Evolutionary conservation across 2,113 vertebrate genomes (phyloP), one percentile per base, ranked within the genome.

Genomic region (Egretta garzetta): DNA sequence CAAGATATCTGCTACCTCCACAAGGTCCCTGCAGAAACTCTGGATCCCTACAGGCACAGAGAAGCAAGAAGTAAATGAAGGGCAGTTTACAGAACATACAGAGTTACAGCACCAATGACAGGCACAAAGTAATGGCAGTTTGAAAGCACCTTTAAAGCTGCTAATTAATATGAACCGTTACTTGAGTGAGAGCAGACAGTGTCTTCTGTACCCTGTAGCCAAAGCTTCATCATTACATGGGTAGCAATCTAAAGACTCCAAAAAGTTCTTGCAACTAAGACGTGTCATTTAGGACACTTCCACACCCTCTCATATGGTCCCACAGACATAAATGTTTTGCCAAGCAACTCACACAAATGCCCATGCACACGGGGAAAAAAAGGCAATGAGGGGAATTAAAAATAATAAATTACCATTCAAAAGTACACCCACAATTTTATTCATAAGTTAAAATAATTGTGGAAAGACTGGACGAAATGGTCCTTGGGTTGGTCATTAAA

Each of bases 21-120:
- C 99, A 41, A 99, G 93, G 97, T 99, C 99, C 71, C 98, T 98
- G 95, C 99, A 99, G 94, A 99, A 99, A 91, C 98, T 99, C 96
- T 99, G 98, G 96, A 99, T 99, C 43, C 99, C 99, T 99, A 68
- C 2, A 24, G 64, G 50, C n/a, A 75, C 18, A 94, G 71, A 83
- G 30, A 79, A 80, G 6, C 28, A 93, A 94, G 45, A 89, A 64
- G 82, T 28, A 63, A 67, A 23, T 12, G 8, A 67, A 56, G 30
- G 53, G 33, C 15, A 39, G 21, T 58, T 79, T 32, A 24, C 3
- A 72, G 87, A 56, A 39, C 22, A 12, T 4, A 27, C 47, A 91
- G 39, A 80, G 43, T 39, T 55, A 13, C 45, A 39, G 35, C 1
- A 49, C 11, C 66, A 28, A 56, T 33, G 56, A 50, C 37, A 52